phyloP scores from a whole-genome alignment of 2,113 vertebrate genomes.

The Dipodomys spectabilis region DNA sequence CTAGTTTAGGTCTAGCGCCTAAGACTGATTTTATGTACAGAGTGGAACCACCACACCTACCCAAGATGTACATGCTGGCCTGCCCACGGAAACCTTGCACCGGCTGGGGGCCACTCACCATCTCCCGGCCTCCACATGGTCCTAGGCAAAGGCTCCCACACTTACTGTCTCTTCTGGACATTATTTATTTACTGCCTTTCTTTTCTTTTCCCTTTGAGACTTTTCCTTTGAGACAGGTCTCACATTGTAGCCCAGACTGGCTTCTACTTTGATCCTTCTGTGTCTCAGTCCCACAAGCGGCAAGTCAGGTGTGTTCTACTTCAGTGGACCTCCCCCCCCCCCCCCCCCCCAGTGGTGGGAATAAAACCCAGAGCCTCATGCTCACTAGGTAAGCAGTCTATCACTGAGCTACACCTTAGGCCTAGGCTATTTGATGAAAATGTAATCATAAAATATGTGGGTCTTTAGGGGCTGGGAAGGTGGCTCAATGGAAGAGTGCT shows the following conservation, averaged over 20 bases:
- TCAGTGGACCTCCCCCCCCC: too few relatives aligned
- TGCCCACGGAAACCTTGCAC: background rate
- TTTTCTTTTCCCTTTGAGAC: too few relatives aligned
- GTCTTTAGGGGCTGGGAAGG: background rate
- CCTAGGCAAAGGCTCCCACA: background rate
- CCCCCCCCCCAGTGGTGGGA: too few relatives aligned
- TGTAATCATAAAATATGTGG: background rate
- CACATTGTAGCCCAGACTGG: background rate
- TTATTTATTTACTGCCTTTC: too few relatives aligned
- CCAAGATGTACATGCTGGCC: background rate
- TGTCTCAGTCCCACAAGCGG: background rate
- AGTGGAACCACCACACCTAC: background rate
- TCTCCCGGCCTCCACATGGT: background rate
- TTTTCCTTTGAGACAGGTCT: background rate
- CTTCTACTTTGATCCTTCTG: background rate
- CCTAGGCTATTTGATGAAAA: background rate
- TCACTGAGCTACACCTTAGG: background rate
- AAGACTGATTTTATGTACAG: background rate
- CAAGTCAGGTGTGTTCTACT: background rate
- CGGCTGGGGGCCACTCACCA: background rate
- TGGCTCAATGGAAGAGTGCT: too few relatives aligned
- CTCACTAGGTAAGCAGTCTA: background rate
- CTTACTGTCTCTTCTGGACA: background rate
- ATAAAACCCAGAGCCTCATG: background rate
- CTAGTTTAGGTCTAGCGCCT: too few relatives aligned